Evolutionary conservation across 2,797 vertebrate genomes (phyloP).

Genomic region (Eospalax fontanierii): DNA sequence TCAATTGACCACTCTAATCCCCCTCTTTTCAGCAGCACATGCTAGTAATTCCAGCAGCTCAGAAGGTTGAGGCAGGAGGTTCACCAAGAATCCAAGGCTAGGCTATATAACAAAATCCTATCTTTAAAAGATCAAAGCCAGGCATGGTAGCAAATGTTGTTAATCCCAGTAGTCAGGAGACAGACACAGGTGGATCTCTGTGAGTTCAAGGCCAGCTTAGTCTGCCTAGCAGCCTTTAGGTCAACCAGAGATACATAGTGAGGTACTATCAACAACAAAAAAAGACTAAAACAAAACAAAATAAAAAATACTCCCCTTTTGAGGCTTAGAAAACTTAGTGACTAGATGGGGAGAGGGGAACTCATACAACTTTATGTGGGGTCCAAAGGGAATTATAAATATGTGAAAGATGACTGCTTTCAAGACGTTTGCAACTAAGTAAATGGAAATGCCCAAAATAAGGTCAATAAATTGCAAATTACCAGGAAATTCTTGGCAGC

Average conservation of each 20-base stretch:
- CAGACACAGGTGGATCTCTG: not conserved
- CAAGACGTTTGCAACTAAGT: conserved; percentile 32
- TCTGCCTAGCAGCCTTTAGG: too few relatives aligned
- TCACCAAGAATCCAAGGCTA: too few relatives aligned
- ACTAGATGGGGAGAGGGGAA: not conserved
- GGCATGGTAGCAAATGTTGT: not conserved
- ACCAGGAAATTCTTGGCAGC: conserved; percentile 50
- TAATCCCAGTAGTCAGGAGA: not conserved
- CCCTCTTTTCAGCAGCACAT: not conserved
- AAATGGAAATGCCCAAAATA: conserved; percentile 52
- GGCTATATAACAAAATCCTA: too few relatives aligned
- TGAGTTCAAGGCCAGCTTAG: not conserved
- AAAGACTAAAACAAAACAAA: not conserved
- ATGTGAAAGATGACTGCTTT: not conserved
- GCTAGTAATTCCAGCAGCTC: too few relatives aligned
- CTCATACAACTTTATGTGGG: not conserved
- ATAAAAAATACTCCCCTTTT: not conserved
- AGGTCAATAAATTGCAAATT: conserved; percentile 33
- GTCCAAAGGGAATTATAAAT: conserved; percentile 8
- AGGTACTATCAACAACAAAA: not conserved
- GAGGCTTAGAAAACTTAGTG: conserved; percentile 29
- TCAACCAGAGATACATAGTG: not conserved
- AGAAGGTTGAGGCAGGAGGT: too few relatives aligned
- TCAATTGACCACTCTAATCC: not conserved
- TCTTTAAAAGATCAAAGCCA: not conserved